Evolutionary conservation across 2,113 vertebrate species (phyloP), one percentile per base, ranked within the genome.

Genomic region (Festucalex cinctus): DNA sequence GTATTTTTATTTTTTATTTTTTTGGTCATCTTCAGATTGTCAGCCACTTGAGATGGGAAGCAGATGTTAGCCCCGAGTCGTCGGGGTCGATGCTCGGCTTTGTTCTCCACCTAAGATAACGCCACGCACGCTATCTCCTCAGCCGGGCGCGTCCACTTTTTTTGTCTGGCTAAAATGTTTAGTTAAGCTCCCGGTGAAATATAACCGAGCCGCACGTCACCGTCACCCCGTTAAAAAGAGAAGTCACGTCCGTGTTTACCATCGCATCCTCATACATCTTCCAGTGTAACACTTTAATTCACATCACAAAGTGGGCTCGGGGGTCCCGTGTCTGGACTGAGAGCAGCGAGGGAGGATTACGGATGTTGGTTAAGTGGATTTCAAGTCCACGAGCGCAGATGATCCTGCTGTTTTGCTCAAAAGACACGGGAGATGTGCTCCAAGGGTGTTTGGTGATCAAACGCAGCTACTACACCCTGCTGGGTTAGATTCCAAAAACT

Each of bases 351-450:
- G 24, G 39, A 77, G 84, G 81, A 87, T 86, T 86, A 79, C 78
- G 65, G 69, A 84, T 88, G 85, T 82, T 79, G 59, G 75, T 77
- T 83, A 70, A 73, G 72, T 82, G 83, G 75, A 63, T 79, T 84
- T 82, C 22, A 12, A 66, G 68, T 83, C 70, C 70, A 82, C 70
- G 67, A 81, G 75, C 83, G 76, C 66, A 85, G 88, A 85, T 85
- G 81, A 86, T 37, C 69, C n/a, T 28, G 66, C 78, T 77, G 84
- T 85, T 80, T 83, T 26, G 17, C 48, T 44, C 63, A 77, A 61
- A 56, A 81, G 69, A n/a, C n/a, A 71, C 65, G 69, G 72, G 56
- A 73, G 75, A 78, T 69, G 63, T 68, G 73, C 73, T 83, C 61
- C 0, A 3, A 79, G 73, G 32, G 32, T 54, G 64, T 78, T 74